Evolutionary conservation across 2,113 vertebrate species (phyloP).

Genomic region (Pelobates fuscus): DNA sequence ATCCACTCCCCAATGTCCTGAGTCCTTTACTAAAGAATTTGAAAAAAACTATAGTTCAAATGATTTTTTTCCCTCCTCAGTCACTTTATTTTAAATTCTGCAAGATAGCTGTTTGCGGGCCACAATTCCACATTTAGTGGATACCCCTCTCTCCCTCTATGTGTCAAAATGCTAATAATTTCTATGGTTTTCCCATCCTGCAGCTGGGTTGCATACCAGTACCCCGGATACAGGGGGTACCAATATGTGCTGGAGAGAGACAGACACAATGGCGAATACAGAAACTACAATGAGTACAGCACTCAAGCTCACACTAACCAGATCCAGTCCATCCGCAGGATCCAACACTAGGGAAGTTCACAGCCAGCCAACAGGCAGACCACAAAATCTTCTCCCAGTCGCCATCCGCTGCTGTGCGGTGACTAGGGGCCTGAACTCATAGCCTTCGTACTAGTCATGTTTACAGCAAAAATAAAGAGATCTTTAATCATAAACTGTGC

Average conservation of each 20-base stretch:
- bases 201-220: slow-evolving; percentile 97
- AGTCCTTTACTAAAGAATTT: too few relatives aligned
- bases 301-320: slow-evolving; percentile 94
- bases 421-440: background rate
- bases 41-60: too few relatives aligned
- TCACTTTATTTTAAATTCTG: too few relatives aligned
- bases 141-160: too few relatives aligned
- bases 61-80: too few relatives aligned
- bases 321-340: slow-evolving; percentile 93
- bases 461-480: slow-evolving; percentile 28
- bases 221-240: slow-evolving; percentile 94
- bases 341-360: slow-evolving; percentile 84
- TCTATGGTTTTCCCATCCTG: slow-evolving; percentile 40
- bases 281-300: slow-evolving; percentile 89
- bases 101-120: too few relatives aligned
- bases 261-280: slow-evolving; percentile 90
- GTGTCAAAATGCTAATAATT: too few relatives aligned
- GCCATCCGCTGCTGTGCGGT: background rate
- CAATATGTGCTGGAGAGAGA: slow-evolving; percentile 94
- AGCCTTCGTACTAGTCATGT: background rate
- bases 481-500: slow-evolving; percentile 7
- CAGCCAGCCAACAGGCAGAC: background rate
- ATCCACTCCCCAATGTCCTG: too few relatives aligned
- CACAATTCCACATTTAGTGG: too few relatives aligned
- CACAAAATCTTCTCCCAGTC: background rate